phyloP scores from a whole-genome alignment of 2,797 vertebrate species.

The Poecilia gillii region DNA sequence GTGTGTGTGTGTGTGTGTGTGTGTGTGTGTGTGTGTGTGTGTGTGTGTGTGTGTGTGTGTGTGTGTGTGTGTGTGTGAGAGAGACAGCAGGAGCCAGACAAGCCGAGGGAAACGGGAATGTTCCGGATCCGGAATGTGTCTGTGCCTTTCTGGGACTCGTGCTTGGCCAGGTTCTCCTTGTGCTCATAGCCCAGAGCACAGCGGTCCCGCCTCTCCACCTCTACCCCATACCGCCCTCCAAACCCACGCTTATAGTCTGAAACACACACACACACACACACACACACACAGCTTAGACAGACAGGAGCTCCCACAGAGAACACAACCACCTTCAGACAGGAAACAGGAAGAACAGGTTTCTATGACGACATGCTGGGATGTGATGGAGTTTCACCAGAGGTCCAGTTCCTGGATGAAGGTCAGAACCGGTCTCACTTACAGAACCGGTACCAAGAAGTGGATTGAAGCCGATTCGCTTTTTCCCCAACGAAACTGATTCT shows the following conservation, averaged over 20 bases:
- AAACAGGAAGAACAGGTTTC: neutral
- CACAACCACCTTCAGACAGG: neutral
- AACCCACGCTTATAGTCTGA: constrained; percentile 95
- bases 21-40: no score
- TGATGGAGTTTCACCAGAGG: neutral
- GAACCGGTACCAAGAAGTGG: neutral
- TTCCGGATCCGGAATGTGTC: constrained; percentile 19
- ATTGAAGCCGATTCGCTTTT: neutral
- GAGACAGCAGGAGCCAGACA: constrained; percentile 5
- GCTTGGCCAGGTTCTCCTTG: constrained; percentile 91
- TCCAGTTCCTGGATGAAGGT: neutral
- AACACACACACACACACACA: constrained; percentile 68
- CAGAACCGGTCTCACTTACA: neutral
- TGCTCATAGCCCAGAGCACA: constrained; percentile 93
- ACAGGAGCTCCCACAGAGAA: constrained; percentile 7
- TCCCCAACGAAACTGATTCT: neutral
- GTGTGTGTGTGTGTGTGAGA: no score
- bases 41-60: no score
- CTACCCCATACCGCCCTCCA: constrained; percentile 92
- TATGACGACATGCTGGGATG: neutral
- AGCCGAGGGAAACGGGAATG: constrained; percentile 12
- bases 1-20: neutral
- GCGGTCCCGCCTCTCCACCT: constrained; percentile 90
- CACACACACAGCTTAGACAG: constrained; percentile 14
- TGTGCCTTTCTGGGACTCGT: constrained; percentile 79